phyloP scores from a whole-genome alignment of 1,140 invertebrate genomes.

The Cecropterus lyciades region DNA sequence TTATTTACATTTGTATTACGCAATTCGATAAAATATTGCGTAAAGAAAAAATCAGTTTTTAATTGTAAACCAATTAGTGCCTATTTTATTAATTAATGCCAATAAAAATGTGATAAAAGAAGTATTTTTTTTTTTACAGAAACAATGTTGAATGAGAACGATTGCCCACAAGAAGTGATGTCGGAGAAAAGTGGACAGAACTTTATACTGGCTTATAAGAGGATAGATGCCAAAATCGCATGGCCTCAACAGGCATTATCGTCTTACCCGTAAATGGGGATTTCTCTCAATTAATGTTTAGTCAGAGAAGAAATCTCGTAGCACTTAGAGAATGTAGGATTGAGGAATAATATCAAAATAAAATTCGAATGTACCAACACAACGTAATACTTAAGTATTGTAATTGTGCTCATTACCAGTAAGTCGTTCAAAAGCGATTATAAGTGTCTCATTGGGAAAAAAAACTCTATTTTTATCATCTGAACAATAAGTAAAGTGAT shows the following conservation, averaged over 20 bases:
- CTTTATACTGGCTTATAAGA: slow-evolving; percentile 96
- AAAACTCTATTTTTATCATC: slow-evolving; percentile 73
- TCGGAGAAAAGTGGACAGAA: slow-evolving; percentile 89
- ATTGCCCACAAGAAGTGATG: slow-evolving; percentile 95
- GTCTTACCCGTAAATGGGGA: slow-evolving; percentile 68
- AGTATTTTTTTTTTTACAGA: slow-evolving; percentile 87
- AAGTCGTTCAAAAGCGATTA: slow-evolving; percentile 23
- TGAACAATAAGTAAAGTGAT: slow-evolving; percentile 70
- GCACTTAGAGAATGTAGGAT: slow-evolving; percentile 40
- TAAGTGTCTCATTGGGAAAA: slow-evolving; percentile 25
- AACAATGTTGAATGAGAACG: slow-evolving; percentile 93
- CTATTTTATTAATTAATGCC: no score
- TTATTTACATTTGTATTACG: slow-evolving; percentile 20
- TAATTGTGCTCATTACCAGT: slow-evolving; percentile 46
- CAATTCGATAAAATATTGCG: slow-evolving; percentile 48
- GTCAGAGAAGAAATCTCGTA: slow-evolving; percentile 58
- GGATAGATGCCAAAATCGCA: slow-evolving; percentile 97
- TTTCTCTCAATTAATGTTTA: slow-evolving; percentile 33
- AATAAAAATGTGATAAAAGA: no score
- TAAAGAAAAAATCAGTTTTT: no score
- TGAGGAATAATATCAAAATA: slow-evolving; percentile 27
- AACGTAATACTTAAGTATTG: slow-evolving; percentile 30
- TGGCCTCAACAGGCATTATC: slow-evolving; percentile 90
- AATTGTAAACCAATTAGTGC: no score
- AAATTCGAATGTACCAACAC: slow-evolving; percentile 16